Conservation (phyloP, 2,888 invertebrate species). For the Danaus chrysippus region DNA sequence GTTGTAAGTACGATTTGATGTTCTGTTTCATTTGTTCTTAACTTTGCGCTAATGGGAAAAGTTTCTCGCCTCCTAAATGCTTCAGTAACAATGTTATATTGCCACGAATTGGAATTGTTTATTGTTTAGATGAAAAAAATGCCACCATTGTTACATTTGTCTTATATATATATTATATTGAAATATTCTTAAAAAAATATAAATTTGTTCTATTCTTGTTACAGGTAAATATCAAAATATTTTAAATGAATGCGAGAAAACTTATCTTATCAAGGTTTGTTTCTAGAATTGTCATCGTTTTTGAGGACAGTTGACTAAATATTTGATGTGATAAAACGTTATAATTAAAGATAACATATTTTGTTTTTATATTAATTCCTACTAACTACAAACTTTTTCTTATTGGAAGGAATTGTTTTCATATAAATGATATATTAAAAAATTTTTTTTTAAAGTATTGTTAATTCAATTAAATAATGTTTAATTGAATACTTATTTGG, state of each 20-base stretch:
- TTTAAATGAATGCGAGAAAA: neutral
- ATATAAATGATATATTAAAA: too few species aligned
- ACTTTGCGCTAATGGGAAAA: slow-evolving; percentile 22
- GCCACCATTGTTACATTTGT: neutral
- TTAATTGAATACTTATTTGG: slow-evolving; percentile 57
- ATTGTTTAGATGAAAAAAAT: neutral
- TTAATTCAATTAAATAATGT: neutral
- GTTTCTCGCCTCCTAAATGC: slow-evolving; percentile 8
- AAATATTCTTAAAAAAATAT: too few species aligned
- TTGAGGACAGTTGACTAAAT: neutral
- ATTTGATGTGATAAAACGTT: neutral
- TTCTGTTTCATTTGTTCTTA: slow-evolving; percentile 17
- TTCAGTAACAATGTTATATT: neutral
- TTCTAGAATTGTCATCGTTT: neutral
- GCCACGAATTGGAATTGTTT: neutral
- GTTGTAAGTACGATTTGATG: slow-evolving; percentile 18
- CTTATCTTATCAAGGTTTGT: slow-evolving; percentile 1
- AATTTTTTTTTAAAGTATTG: too few species aligned
- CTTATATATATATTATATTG: neutral
- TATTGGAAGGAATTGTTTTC: too few species aligned
- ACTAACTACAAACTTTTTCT: too few species aligned
- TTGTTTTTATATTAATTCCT: neutral
- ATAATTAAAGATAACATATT: neutral
- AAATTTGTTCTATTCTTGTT: neutral
- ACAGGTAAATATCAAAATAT: neutral